Evolutionary conservation across 2,113 vertebrate species (phyloP).

Genomic region (Paraplagusia blochii): DNA sequence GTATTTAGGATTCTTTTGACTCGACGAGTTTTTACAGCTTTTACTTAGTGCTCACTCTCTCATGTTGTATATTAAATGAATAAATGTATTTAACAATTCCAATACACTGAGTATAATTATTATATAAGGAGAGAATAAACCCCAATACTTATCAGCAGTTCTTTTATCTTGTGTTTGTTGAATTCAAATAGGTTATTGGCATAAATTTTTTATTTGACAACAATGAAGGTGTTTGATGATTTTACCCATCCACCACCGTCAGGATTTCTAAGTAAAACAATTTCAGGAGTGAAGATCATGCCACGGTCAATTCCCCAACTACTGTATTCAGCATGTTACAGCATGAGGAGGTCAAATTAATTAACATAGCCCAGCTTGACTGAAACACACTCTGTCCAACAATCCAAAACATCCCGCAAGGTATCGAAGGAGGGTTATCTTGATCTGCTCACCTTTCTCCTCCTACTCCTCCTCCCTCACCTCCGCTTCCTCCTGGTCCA

Average conservation of each 20-base stretch:
- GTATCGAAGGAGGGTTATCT: conserved; percentile 41
- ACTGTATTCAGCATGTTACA: not conserved
- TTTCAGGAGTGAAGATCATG: not conserved
- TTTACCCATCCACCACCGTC: not conserved
- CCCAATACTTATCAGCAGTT: no score
- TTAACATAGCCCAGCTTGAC: conserved; percentile 3
- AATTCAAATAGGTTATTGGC: not conserved
- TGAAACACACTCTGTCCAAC: conserved; percentile 3
- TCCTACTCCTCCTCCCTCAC: conserved; percentile 28
- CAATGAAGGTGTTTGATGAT: not conserved
- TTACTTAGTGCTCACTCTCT: no score
- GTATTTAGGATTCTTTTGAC: no score
- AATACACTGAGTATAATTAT: no score
- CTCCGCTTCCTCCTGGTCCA: conserved; percentile 34
- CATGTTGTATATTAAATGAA: no score
- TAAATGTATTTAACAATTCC: no score
- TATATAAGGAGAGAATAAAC: no score
- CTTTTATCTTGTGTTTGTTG: no score
- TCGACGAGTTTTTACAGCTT: no score
- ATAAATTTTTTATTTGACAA: not conserved
- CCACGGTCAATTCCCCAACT: not conserved
- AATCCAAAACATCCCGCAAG: conserved; percentile 12
- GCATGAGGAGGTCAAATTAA: conserved; percentile 23
- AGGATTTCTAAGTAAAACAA: not conserved
- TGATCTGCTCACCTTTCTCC: conserved; percentile 19